A percentile compares a stretch with the other conserved stretches of the same genome.
phyloP scores from a whole-genome alignment of 1,140 invertebrate species.

The Tetramorium alpestre region DNA sequence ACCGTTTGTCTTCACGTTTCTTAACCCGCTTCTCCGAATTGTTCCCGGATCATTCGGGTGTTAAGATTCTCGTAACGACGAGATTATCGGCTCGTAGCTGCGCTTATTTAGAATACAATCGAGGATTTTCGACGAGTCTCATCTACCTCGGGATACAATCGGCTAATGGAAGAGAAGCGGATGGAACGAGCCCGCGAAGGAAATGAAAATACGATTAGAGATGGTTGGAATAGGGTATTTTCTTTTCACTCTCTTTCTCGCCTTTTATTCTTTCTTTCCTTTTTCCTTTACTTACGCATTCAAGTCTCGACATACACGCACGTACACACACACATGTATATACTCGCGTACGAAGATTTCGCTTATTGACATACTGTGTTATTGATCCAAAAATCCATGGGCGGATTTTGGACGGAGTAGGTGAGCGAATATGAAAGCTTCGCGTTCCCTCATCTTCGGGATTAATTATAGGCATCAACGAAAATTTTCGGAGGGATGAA shows the following conservation, averaged over 20 bases:
- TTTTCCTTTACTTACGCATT: slow-evolving; percentile 50
- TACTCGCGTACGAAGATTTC: neutral
- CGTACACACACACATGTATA: neutral
- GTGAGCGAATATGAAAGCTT: neutral
- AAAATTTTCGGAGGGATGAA: neutral
- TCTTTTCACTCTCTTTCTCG: slow-evolving; percentile 52
- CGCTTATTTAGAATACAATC: slow-evolving; percentile 77
- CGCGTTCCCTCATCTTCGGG: too few species aligned
- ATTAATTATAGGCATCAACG: too few species aligned
- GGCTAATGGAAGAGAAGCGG: slow-evolving; percentile 77
- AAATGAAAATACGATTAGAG: slow-evolving; percentile 76
- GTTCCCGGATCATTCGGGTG: slow-evolving; percentile 51
- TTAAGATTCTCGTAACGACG: slow-evolving; percentile 41
- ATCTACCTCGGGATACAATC: slow-evolving; percentile 79
- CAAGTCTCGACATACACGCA: slow-evolving; percentile 43
- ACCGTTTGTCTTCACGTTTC: slow-evolving; percentile 46
- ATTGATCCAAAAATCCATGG: slow-evolving; percentile 64
- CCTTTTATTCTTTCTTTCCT: slow-evolving; percentile 44
- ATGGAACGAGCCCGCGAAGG: slow-evolving; percentile 39
- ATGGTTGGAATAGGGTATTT: slow-evolving; percentile 67
- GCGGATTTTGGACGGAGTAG: slow-evolving; percentile 65
- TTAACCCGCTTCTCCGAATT: slow-evolving; percentile 42
- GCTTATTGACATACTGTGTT: slow-evolving; percentile 40
- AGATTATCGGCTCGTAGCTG: slow-evolving; percentile 33
- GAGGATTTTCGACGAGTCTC: slow-evolving; percentile 76